A percentile compares a stretch with the other conserved stretches of the same genome.
Conservation (phyloP, 2,888 invertebrate genomes). For the Harmothoe impar region DNA sequence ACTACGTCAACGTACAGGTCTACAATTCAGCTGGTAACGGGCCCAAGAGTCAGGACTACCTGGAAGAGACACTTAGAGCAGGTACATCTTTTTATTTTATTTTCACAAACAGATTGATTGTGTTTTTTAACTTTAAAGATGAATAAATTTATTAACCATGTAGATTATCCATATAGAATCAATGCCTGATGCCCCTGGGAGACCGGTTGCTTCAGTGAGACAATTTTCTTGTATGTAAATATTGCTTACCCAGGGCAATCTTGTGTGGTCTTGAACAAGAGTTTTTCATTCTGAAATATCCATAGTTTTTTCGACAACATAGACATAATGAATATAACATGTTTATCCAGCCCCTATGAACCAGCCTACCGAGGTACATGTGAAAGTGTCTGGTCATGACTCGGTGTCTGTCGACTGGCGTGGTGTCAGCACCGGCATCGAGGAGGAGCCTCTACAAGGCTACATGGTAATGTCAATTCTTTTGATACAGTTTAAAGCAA, state of each 20-base stretch:
- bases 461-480: slow-evolving; percentile 88
- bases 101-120: not conserved
- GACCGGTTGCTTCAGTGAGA: too few species aligned
- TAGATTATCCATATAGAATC: too few species aligned
- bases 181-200: not conserved
- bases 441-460: slow-evolving; percentile 96
- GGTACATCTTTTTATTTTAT: slow-evolving; percentile 63
- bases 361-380: slow-evolving; percentile 95
- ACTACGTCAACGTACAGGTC: slow-evolving; percentile 93
- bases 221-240: too few species aligned
- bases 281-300: too few species aligned
- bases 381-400: slow-evolving; percentile 92
- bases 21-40: slow-evolving; percentile 98
- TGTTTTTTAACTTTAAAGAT: not conserved
- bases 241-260: too few species aligned
- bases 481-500: too few species aligned
- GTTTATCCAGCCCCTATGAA: slow-evolving; percentile 90
- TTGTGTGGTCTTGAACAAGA: too few species aligned
- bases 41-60: slow-evolving; percentile 94
- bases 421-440: slow-evolving; percentile 91
- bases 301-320: too few species aligned
- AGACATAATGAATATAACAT: not conserved
- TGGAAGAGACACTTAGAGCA: slow-evolving; percentile 84
- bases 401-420: slow-evolving; percentile 95
- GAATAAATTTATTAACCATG: not conserved